These are phyloP conservation scores for Caradrina clavipalpis DNA, from an alignment of 2,888 invertebrate species.

Conservation along the genomic window DNA sequence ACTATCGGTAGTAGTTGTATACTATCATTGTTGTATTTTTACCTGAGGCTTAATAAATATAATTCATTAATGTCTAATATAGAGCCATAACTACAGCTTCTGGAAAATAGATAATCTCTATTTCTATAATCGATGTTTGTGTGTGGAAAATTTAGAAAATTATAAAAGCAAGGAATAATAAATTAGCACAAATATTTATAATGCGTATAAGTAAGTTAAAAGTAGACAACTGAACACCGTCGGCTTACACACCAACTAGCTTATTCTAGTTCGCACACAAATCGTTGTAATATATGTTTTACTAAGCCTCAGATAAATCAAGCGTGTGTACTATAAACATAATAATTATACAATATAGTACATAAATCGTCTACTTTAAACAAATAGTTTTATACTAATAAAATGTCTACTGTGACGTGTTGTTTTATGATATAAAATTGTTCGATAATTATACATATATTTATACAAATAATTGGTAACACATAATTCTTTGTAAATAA, in stretches of 20 bases:
- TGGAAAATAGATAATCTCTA: background rate
- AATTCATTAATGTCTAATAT: background rate
- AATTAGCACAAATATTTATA: slow-evolving; percentile 31
- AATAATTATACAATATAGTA: slow-evolving; percentile 24
- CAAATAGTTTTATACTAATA: slow-evolving; percentile 60
- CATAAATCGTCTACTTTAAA: slow-evolving; percentile 29
- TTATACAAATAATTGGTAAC: slow-evolving; percentile 69
- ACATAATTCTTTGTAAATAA: slow-evolving; percentile 68
- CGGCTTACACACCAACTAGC: slow-evolving; percentile 16
- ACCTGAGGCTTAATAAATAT: slow-evolving; percentile 48
- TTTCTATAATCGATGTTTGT: background rate
- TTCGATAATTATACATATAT: slow-evolving; percentile 71
- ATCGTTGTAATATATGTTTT: slow-evolving; percentile 2
- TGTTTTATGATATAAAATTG: slow-evolving; percentile 68
- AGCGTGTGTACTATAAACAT: slow-evolving; percentile 28
- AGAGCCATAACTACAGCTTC: background rate
- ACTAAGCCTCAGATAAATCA: slow-evolving; percentile 46
- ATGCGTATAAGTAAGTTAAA: slow-evolving; percentile 10
- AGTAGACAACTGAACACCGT: slow-evolving; percentile 12
- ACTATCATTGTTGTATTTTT: slow-evolving; percentile 38
- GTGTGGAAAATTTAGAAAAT: slow-evolving; percentile 8
- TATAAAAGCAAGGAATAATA: slow-evolving; percentile 4
- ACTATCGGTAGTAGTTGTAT: slow-evolving; percentile 41
- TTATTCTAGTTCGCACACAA: slow-evolving; percentile 13
- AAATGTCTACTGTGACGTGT: slow-evolving; percentile 57